Conservation (phyloP, 1,140 invertebrate species). For the Hetaerina americana region DNA sequence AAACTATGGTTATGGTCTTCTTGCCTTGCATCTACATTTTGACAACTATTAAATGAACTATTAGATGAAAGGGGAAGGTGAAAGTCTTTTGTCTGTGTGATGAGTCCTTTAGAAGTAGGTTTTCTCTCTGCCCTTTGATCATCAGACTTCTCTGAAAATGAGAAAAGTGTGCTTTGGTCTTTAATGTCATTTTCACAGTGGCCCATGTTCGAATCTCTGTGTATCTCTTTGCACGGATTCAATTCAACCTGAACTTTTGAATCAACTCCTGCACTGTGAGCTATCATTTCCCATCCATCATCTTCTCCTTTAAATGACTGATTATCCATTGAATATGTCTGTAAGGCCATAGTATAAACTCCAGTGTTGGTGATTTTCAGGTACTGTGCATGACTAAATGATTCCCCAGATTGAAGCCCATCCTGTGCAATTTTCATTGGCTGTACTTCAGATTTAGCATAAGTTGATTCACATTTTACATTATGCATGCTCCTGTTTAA, state of each 20-base stretch:
- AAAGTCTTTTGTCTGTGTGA: not conserved
- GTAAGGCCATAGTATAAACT: too few species aligned
- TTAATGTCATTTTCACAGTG: not conserved
- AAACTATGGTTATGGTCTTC: not conserved
- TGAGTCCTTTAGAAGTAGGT: not conserved
- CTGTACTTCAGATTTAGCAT: not conserved
- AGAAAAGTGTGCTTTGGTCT: not conserved
- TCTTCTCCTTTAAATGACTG: not conserved
- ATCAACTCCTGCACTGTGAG: not conserved
- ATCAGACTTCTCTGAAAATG: not conserved
- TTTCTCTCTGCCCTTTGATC: not conserved
- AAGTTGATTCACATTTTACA: not conserved
- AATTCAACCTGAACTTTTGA: not conserved
- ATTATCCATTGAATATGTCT: not conserved
- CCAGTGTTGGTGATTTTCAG: not conserved
- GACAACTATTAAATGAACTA: too few species aligned
- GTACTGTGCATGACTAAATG: not conserved
- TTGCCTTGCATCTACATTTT: too few species aligned
- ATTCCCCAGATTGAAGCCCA: not conserved
- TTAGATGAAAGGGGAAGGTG: not conserved
- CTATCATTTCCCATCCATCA: too few species aligned
- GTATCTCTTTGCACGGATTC: too few species aligned
- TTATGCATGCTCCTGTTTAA: too few species aligned
- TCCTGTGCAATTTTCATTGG: not conserved
- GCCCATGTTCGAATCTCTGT: too few species aligned